Conservation (phyloP, 2,888 invertebrate species). For the Eurois occulta region DNA sequence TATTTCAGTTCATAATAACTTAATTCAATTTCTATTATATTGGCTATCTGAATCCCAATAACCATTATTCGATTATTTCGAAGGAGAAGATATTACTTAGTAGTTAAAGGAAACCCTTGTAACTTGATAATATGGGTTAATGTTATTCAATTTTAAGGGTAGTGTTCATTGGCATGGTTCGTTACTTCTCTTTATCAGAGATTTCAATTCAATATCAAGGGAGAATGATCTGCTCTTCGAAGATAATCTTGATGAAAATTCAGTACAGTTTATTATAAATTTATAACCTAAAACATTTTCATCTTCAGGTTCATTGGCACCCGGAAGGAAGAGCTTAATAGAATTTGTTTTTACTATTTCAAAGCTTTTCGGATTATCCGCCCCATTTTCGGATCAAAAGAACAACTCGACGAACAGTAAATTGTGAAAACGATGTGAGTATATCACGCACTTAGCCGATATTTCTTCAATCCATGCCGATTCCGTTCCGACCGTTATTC, state of each 20-base stretch:
- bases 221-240: not conserved
- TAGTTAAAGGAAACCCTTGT: slow-evolving; percentile 34
- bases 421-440: slow-evolving; percentile 27
- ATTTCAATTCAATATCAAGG: slow-evolving; percentile 31
- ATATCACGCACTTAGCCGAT: slow-evolving; percentile 36
- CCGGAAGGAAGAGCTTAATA: slow-evolving; percentile 31
- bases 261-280: too few relatives aligned
- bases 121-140: slow-evolving; percentile 47
- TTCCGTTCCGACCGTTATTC: slow-evolving; percentile 55
- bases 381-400: slow-evolving; percentile 39
- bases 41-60: slow-evolving; percentile 1
- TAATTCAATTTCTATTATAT: slow-evolving; percentile 18
- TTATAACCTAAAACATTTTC: not conserved
- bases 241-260: not conserved
- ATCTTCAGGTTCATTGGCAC: not conserved
- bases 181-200: slow-evolving; percentile 21
- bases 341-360: not conserved
- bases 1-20: slow-evolving; percentile 7
- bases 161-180: slow-evolving; percentile 20
- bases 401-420: slow-evolving; percentile 22
- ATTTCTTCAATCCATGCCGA: slow-evolving; percentile 27
- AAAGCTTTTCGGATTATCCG: not conserved
- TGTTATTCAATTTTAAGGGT: slow-evolving; percentile 45
- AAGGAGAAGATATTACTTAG: slow-evolving; percentile 11
- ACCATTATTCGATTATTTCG: slow-evolving; percentile 35